phyloP scores from a whole-genome alignment of 1,140 invertebrate species.

The Eubasilissa regina region DNA sequence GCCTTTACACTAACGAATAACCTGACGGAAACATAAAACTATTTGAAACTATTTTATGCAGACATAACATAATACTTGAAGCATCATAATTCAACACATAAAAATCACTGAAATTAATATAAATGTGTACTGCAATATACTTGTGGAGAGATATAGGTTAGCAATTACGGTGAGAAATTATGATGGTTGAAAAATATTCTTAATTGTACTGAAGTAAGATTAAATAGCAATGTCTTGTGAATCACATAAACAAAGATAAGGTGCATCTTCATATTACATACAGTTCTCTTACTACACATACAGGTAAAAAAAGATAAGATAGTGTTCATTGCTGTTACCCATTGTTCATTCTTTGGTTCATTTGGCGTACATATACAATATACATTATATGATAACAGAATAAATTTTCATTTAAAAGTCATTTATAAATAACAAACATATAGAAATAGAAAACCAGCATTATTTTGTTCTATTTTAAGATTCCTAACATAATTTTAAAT shows the following conservation, averaged over 20 bases:
- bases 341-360: conserved; percentile 14
- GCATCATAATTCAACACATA: not conserved
- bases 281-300: not conserved
- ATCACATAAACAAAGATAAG: conserved; percentile 45
- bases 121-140: too few species aligned
- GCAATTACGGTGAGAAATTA: not conserved
- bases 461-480: too few species aligned
- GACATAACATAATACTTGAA: not conserved
- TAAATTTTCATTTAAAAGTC: too few species aligned
- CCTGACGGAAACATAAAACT: too few species aligned
- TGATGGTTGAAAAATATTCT: conserved; percentile 28
- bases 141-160: too few species aligned
- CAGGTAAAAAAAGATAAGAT: conserved; percentile 15
- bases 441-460: too few species aligned
- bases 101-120: not conserved
- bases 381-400: conserved; percentile 3
- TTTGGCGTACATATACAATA: not conserved
- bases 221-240: conserved; percentile 39
- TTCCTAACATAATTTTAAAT: too few species aligned
- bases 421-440: too few species aligned
- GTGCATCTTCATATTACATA: not conserved
- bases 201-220: conserved; percentile 33
- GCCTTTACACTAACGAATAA: too few species aligned
- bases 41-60: not conserved
- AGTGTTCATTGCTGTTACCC: not conserved